Conservation (phyloP, 2,797 vertebrate genomes). For the Pitangus sulphuratus region DNA sequence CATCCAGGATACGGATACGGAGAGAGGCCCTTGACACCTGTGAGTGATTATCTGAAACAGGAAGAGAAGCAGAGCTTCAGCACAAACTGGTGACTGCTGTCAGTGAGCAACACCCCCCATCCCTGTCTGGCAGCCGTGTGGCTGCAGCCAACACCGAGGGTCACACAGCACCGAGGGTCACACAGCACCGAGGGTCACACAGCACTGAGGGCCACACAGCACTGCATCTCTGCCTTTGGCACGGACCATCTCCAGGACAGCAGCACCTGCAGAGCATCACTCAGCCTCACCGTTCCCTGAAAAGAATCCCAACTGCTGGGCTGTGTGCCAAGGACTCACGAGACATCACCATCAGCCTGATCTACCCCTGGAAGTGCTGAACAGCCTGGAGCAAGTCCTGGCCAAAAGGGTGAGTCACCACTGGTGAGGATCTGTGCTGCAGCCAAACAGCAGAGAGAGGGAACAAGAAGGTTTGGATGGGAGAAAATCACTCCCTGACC, state of each 20-base stretch:
- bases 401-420: neutral
- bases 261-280: accelerated
- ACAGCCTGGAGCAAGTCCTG: neutral
- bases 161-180: neutral
- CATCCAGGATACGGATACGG: slow-evolving; percentile 94
- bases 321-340: neutral
- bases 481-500: neutral
- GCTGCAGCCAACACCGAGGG: neutral
- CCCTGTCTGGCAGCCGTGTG: accelerated
- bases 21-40: slow-evolving; percentile 88
- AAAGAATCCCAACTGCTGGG: neutral
- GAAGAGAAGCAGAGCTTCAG: neutral
- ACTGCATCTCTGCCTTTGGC: accelerated
- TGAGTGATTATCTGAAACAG: slow-evolving; percentile 86
- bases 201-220: neutral
- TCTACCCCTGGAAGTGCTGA: neutral
- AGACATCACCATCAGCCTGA: neutral
- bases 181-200: neutral
- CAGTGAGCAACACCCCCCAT: neutral
- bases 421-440: too few relatives aligned
- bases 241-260: accelerated
- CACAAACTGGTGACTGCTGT: neutral
- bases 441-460: neutral
- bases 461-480: neutral
- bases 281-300: neutral